A percentile compares a stretch with the other conserved stretches of the same genome.
These are phyloP conservation scores for Cossypha dichroa DNA, from an alignment of 2,797 vertebrate species.

Conservation along the genomic window DNA sequence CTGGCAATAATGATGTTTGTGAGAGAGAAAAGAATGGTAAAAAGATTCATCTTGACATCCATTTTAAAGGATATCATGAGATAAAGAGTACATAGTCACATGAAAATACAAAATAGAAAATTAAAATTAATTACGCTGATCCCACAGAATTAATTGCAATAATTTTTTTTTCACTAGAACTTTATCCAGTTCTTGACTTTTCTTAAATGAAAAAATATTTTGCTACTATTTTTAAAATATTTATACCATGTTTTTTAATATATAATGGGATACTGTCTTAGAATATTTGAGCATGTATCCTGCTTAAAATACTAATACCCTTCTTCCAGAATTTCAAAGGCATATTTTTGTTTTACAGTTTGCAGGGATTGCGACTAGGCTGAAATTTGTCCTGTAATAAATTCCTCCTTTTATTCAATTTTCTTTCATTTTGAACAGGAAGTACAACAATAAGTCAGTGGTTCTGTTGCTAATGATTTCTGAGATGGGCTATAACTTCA, in stretches of 20 bases:
- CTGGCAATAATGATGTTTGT: background rate
- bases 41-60: background rate
- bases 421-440: background rate
- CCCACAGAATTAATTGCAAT: background rate
- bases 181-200: background rate
- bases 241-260: background rate
- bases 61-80: background rate
- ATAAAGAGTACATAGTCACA: background rate
- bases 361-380: background rate
- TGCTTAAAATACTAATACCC: background rate
- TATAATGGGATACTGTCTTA: background rate
- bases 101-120: background rate
- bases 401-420: background rate
- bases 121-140: accelerated
- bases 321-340: background rate
- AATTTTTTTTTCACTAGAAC: background rate
- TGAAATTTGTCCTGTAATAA: background rate
- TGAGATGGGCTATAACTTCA: background rate
- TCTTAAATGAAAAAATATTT: background rate
- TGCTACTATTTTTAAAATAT: background rate
- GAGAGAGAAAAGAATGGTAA: background rate
- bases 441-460: background rate
- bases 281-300: background rate
- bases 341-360: background rate
- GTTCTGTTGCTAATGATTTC: background rate